A percentile compares a stretch with the other conserved stretches of the same genome.
Evolutionary conservation across 2,797 vertebrate genomes (phyloP).

Genomic region (Anguilla anguilla): DNA sequence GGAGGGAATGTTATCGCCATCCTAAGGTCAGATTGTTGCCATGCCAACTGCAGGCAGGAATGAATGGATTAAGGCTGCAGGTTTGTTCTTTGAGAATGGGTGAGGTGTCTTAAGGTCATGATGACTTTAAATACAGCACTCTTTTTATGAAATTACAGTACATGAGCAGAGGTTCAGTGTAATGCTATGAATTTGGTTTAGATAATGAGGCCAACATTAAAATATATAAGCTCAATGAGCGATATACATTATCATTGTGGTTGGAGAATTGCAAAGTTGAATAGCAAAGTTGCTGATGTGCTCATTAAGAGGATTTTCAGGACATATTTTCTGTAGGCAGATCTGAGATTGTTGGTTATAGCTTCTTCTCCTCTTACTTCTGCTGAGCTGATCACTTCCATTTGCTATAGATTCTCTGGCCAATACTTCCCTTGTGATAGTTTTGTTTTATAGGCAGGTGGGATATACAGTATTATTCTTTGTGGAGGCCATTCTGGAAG

Average conservation of each 20-base stretch:
- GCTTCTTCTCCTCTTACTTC: neutral
- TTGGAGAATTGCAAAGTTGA: neutral
- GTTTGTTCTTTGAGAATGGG: neutral
- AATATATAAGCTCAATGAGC: neutral
- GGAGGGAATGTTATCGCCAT: neutral
- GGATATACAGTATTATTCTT: neutral
- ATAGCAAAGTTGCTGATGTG: neutral
- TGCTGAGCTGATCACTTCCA: neutral
- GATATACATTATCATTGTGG: neutral
- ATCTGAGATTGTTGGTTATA: neutral
- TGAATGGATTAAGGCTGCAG: slow-evolving; percentile 15
- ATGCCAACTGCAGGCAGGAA: neutral
- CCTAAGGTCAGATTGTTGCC: neutral
- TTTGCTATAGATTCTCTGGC: neutral
- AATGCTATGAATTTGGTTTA: neutral
- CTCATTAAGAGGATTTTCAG: neutral
- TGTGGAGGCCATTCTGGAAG: neutral
- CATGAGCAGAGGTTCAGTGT: neutral
- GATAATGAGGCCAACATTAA: neutral
- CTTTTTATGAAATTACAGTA: neutral
- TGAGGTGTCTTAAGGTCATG: neutral
- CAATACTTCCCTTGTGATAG: neutral
- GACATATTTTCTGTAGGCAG: neutral
- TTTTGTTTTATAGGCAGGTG: neutral
- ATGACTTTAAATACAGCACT: neutral